These are phyloP conservation scores for Telmatherina bonti DNA, from an alignment of 2,797 vertebrate species.

Conservation along the genomic window DNA sequence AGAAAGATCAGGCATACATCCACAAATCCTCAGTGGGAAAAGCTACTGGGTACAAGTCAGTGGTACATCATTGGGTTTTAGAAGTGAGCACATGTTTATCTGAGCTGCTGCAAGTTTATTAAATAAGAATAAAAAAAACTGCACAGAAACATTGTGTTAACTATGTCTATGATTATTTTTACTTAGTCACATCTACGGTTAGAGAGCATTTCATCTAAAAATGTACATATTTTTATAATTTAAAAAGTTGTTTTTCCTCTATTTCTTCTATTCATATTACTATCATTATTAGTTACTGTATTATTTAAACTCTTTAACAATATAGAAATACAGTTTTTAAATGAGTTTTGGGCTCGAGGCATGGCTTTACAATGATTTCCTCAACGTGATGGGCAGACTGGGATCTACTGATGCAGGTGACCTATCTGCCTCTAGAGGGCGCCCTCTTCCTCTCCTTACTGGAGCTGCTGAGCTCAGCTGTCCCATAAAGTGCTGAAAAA, in stretches of 20 bases:
- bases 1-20: background rate
- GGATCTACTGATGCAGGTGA: background rate
- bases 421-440: slow-evolving; percentile 68
- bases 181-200: no score
- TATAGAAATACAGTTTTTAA: background rate
- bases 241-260: background rate
- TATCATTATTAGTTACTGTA: no score
- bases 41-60: no score
- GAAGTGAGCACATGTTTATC: background rate
- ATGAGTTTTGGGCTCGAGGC: background rate
- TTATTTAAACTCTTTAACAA: background rate
- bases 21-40: no score
- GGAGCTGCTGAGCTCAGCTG: slow-evolving; percentile 49
- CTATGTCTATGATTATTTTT: no score
- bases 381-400: background rate
- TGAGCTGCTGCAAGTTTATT: background rate
- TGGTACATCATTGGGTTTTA: background rate
- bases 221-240: no score
- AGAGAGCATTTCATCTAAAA: no score
- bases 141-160: no score
- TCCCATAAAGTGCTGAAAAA: slow-evolving; percentile 36
- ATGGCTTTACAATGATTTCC: background rate
- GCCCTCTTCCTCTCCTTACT: slow-evolving; percentile 28
- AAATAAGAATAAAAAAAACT: no score
- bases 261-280: background rate